Evolutionary conservation across 2,797 vertebrate genomes (phyloP).

Genomic region (Saxicola maurus): DNA sequence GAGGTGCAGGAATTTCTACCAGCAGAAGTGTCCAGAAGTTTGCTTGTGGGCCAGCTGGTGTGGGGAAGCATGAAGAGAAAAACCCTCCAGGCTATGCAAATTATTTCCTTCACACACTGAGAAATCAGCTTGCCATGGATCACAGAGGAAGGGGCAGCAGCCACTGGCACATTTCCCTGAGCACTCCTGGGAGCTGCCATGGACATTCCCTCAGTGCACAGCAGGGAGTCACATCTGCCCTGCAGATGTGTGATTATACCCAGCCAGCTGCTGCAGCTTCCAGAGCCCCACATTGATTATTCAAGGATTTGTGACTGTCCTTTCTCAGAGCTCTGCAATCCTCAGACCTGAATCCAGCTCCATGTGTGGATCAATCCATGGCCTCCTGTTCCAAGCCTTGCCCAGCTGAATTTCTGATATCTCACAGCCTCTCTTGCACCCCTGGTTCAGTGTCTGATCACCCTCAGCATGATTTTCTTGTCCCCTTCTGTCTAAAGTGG

Average conservation of each 20-base stretch:
- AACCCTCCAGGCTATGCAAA: not conserved
- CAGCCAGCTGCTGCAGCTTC: not conserved
- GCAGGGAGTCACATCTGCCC: not conserved
- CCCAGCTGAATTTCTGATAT: not conserved
- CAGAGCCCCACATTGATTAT: not conserved
- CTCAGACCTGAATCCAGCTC: not conserved
- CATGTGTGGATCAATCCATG: accelerated
- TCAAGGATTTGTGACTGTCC: not conserved
- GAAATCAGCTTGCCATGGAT: not conserved
- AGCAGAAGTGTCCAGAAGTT: not conserved
- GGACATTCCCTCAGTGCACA: not conserved
- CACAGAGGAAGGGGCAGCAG: not conserved
- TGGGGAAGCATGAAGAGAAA: not conserved
- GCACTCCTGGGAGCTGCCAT: not conserved
- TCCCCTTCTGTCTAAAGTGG: not conserved
- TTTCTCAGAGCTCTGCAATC: not conserved
- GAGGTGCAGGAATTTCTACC: not conserved
- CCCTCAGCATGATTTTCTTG: not conserved
- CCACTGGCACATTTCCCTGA: not conserved
- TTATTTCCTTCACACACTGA: not conserved
- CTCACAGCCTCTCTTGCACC: not conserved
- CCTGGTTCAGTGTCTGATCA: not conserved
- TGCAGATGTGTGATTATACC: accelerated
- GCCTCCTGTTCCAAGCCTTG: not conserved
- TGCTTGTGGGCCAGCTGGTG: not conserved